Evolutionary conservation across 92 coral and sea anemone genomes (phyloP).

Genomic region (Siderastrea radians): DNA sequence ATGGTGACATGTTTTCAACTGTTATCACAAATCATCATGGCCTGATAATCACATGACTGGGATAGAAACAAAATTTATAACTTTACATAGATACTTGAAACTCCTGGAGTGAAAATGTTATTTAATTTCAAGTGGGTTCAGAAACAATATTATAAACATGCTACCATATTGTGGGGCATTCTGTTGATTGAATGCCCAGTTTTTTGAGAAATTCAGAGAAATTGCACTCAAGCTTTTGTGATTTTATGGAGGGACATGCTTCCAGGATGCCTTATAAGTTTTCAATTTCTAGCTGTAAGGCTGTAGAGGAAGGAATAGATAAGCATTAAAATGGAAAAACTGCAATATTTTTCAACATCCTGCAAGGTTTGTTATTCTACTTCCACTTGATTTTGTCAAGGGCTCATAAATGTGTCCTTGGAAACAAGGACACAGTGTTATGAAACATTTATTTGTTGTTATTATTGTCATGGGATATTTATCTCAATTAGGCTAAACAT

Average conservation of each 20-base stretch:
- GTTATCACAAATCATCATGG: slow-evolving; percentile 37
- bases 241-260: slow-evolving; percentile 40
- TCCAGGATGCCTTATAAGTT: slow-evolving; percentile 39
- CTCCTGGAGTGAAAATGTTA: slow-evolving; percentile 38
- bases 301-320: slow-evolving; percentile 28
- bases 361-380: slow-evolving; percentile 40
- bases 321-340: slow-evolving; percentile 25
- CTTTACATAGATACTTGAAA: slow-evolving; percentile 32
- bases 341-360: slow-evolving; percentile 32
- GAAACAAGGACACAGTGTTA: slow-evolving; percentile 40
- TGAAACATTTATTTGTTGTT: too few relatives aligned
- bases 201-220: slow-evolving; percentile 15
- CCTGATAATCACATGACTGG: slow-evolving; percentile 37
- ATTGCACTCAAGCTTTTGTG: slow-evolving; percentile 32
- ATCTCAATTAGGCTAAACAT: too few relatives aligned
- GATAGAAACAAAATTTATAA: slow-evolving; percentile 33
- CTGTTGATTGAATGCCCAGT: slow-evolving; percentile 32
- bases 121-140: slow-evolving; percentile 35
- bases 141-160: slow-evolving; percentile 30
- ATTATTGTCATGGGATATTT: too few relatives aligned
- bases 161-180: slow-evolving; percentile 31
- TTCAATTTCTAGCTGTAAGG: slow-evolving; percentile 41
- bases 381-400: slow-evolving; percentile 12
- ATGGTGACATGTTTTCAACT: slow-evolving; percentile 34
- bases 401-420: slow-evolving; percentile 23